Evolutionary conservation across 2,888 invertebrate genomes (phyloP).

Genomic region (Amiota minor): DNA sequence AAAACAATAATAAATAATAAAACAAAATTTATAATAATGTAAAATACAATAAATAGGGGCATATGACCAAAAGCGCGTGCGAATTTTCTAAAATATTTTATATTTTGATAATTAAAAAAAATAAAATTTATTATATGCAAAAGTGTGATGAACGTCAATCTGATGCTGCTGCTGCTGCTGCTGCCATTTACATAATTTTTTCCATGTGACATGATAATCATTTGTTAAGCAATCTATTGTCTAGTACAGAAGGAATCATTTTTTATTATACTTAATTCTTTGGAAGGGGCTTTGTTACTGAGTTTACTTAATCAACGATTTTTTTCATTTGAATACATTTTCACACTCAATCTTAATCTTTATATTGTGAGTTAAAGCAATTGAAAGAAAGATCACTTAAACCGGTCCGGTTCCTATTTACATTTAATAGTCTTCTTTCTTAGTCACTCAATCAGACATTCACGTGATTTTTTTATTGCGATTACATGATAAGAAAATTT

Average conservation of each 20-base stretch:
- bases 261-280: too few relatives aligned
- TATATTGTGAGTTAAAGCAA: neutral
- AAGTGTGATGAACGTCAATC: neutral
- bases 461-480: too few relatives aligned
- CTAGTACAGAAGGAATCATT: too few relatives aligned
- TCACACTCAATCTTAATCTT: constrained; percentile 13
- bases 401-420: constrained; percentile 14
- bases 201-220: too few relatives aligned
- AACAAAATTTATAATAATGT: too few relatives aligned
- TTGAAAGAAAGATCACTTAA: constrained; percentile 10
- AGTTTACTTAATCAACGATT: neutral
- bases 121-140: neutral
- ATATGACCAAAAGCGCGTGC: neutral
- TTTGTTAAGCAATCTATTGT: too few relatives aligned
- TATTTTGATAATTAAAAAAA: too few relatives aligned
- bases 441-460: too few relatives aligned
- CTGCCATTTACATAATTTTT: neutral
- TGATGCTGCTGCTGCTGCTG: neutral
- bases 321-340: constrained; percentile 15
- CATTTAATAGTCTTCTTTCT: constrained; percentile 8
- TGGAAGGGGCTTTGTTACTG: too few relatives aligned
- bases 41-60: neutral
- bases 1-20: neutral
- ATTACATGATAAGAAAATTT: too few relatives aligned
- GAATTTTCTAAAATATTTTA: neutral